Percentiles rank a stretch among this genome's conserved stretches.
Evolutionary conservation across 2,797 vertebrate genomes (phyloP).

Genomic region (Ciconia nigra): DNA sequence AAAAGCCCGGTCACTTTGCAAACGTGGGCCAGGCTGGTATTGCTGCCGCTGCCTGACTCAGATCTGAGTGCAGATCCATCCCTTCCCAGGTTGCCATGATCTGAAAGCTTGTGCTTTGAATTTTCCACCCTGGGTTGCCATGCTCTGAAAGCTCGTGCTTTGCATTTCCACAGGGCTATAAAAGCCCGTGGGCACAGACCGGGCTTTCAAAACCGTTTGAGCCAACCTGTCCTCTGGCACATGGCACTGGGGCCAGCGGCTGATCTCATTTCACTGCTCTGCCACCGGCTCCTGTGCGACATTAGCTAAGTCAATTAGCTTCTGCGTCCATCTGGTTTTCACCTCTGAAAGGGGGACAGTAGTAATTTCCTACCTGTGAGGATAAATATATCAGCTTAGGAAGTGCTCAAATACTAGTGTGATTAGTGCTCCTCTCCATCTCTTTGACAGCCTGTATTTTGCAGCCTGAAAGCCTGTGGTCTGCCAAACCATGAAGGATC

Average conservation of each 20-base stretch:
- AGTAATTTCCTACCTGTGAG: conserved; percentile 41
- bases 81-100: neutral
- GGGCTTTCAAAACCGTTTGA: neutral
- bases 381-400: conserved; percentile 23
- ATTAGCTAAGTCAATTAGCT: conserved; percentile 52
- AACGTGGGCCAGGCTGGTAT: neutral
- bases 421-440: neutral
- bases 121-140: neutral
- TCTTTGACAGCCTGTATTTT: neutral
- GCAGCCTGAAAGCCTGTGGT: neutral
- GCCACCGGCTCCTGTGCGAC: neutral
- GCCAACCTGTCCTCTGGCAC: neutral
- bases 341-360: conserved; percentile 15
- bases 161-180: neutral
- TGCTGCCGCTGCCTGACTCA: neutral
- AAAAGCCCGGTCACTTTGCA: neutral
- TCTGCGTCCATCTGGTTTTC: conserved; percentile 33
- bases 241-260: neutral
- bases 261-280: neutral
- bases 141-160: neutral
- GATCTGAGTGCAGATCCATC: neutral
- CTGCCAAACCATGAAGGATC: neutral
- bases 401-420: neutral
- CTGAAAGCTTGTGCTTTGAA: neutral
- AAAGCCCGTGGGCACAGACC: neutral